Evolutionary conservation across 2,888 invertebrate species (phyloP).

Genomic region (Tryphoninae sp.): DNA sequence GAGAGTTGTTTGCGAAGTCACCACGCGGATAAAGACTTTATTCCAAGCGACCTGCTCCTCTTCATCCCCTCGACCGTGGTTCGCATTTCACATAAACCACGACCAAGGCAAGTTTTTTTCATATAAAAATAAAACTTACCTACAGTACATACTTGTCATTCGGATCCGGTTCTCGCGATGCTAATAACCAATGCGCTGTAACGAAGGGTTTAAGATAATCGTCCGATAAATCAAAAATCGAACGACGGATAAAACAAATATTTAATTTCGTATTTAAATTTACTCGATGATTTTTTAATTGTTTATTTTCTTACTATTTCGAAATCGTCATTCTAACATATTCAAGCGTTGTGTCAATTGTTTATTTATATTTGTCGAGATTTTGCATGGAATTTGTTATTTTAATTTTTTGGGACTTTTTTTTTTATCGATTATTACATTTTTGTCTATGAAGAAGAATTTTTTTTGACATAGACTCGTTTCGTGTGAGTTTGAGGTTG

Average conservation of each 20-base stretch:
- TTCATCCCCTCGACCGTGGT: constrained; percentile 24
- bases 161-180: background rate
- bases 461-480: too few species aligned
- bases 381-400: too few species aligned
- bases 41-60: constrained; percentile 66
- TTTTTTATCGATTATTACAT: too few species aligned
- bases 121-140: background rate
- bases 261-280: background rate
- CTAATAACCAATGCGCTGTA: background rate
- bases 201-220: background rate
- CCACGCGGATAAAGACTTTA: constrained; percentile 68
- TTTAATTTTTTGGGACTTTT: too few species aligned
- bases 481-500: background rate
- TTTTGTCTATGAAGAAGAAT: too few species aligned
- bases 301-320: background rate
- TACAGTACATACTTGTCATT: background rate
- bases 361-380: too few species aligned
- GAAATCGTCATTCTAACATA: background rate
- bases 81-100: background rate
- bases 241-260: background rate
- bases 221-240: background rate
- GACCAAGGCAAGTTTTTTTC: constrained; percentile 12
- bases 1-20: constrained; percentile 64
- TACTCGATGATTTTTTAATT: background rate
- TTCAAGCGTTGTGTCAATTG: too few species aligned